Evolutionary conservation across 1,140 invertebrate species (phyloP), one percentile per base, ranked within the genome.

Genomic region (Vollenhovia emeryi): DNA sequence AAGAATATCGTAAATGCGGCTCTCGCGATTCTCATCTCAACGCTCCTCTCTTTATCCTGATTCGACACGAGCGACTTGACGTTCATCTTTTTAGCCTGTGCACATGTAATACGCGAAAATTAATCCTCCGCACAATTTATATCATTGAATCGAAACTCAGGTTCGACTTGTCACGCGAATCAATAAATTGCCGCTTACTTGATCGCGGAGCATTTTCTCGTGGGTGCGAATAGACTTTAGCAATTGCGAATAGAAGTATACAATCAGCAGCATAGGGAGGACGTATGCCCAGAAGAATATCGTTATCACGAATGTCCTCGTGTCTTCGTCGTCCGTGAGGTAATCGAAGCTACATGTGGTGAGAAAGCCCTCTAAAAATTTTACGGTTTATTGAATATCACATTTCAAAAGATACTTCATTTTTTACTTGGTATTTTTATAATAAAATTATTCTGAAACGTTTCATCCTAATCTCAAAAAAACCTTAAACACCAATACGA

Each of bases 11-110:
- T 97, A 82, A 97, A 96, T 3, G 97, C 97, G 0, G 97, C 97
- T 93, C 97, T 97, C 8, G 97, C 97, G 75, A 97, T 97, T 84
- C 96, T 95, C 45, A 97, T 96, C 91, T 97, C 97, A 3, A 97
- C 96, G 82, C 96, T 97, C 75, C 96, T 95, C 1, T 96, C 96
- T 57, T 96, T 96, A 62, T 96, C 97, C 88, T 97, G 96, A 92
- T 97, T 97, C 1, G 96, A 96, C 13, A 96, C 95, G 5, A 98
- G 91, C 0, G 97, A 97, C 89, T 97, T 97, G 0, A 98, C 96
- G 88, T 98, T 98, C 97, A 98, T 98, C 91, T 97, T 97, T 93
- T 97, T 97, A 0, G 97, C 97, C 95, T 97, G 87, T 11, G 1
- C 1, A 55, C 21, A 3, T 11, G n/a, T 1, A 59, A 69, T 7